Percentiles rank a stretch among this genome's conserved stretches.
These are phyloP conservation scores for Rhimphoctona megacephalus DNA, from an alignment of 2,888 invertebrate species.

Conservation along the genomic window DNA sequence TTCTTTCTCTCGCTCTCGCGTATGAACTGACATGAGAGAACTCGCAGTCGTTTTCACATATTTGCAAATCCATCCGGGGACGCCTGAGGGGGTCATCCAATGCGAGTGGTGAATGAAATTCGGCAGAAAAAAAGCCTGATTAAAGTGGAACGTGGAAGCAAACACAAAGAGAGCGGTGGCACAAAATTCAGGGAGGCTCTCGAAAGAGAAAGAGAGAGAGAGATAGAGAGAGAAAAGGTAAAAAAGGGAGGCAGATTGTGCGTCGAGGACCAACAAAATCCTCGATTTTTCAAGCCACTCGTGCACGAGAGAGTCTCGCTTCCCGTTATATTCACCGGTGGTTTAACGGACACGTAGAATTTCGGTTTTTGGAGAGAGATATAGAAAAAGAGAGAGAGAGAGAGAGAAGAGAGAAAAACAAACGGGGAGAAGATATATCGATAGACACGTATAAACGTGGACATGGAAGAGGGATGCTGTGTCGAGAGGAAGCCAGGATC, in stretches of 20 bases:
- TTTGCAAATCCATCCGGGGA: conserved; percentile 48
- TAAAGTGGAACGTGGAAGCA: conserved; percentile 51
- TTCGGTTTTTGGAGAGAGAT: conserved; percentile 42
- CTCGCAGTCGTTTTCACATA: conserved; percentile 53
- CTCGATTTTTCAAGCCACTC: conserved; percentile 53
- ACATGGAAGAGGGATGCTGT: conserved; percentile 24
- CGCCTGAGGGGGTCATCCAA: conserved; percentile 36
- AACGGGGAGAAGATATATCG: not conserved
- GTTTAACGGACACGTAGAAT: conserved; percentile 54
- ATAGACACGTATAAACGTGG: conserved; percentile 21
- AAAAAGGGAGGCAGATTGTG: conserved; percentile 24
- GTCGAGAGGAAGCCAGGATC: conserved; percentile 49
- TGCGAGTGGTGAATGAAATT: conserved; percentile 49
- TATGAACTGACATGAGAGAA: conserved; percentile 24
- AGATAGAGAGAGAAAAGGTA: not conserved
- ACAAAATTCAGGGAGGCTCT: conserved; percentile 35
- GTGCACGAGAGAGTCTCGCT: conserved; percentile 39
- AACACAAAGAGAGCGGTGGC: conserved; percentile 16
- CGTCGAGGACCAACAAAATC: conserved; percentile 37
- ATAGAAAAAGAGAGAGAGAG: not conserved
- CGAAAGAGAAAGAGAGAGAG: conserved; percentile 16
- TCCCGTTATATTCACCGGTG: conserved; percentile 40
- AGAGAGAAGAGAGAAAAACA: not conserved
- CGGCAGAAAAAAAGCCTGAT: conserved; percentile 54
- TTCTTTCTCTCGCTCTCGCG: conserved; percentile 18